Conservation (phyloP, 1,140 invertebrate species). For the Thaumatotibia leucotreta region DNA sequence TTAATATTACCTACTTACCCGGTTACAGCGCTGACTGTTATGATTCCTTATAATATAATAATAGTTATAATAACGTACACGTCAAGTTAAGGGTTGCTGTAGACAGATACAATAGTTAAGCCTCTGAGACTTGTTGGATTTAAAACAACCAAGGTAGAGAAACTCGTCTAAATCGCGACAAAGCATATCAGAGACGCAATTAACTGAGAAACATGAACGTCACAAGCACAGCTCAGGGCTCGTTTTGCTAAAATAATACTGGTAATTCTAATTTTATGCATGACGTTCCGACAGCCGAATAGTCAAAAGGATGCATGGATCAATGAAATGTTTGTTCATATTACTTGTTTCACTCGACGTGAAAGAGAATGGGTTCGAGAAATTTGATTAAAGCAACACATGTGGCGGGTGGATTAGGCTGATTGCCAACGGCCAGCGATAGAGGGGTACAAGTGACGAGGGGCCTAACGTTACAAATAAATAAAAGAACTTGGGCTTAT, state of each 20-base stretch:
- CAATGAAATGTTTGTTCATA: background rate
- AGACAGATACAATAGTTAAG: background rate
- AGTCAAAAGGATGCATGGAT: background rate
- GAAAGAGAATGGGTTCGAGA: constrained; percentile 4
- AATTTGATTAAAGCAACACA: constrained; percentile 13
- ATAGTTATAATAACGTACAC: too few relatives aligned
- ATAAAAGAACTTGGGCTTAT: background rate
- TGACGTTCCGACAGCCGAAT: background rate
- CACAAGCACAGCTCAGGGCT: background rate
- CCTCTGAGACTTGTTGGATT: background rate
- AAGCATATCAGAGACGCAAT: background rate
- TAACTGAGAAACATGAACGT: background rate
- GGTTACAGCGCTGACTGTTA: too few relatives aligned
- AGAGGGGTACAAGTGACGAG: background rate
- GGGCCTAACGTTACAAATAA: background rate
- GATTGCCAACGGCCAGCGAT: background rate
- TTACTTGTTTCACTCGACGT: background rate
- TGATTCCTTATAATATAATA: too few relatives aligned
- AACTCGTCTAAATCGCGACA: background rate
- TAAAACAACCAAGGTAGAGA: background rate
- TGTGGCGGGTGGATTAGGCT: constrained; percentile 9
- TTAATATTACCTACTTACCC: too few relatives aligned
- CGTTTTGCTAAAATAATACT: background rate
- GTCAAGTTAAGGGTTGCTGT: background rate
- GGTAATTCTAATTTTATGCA: background rate